phyloP scores from a whole-genome alignment of 2,888 invertebrate genomes.

The Andrena minutula region DNA sequence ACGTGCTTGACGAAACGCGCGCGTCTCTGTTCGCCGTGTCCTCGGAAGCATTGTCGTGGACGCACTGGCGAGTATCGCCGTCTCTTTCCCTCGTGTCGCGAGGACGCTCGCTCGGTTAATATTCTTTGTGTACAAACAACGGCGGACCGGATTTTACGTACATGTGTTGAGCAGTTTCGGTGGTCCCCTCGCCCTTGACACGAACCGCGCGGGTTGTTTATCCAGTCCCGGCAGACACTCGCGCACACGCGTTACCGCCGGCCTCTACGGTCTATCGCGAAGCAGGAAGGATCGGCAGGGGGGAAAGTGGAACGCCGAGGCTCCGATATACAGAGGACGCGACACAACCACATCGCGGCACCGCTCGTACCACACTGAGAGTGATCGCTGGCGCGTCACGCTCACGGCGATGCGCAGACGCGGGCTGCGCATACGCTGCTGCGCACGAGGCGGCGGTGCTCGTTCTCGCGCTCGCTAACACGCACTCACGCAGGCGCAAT shows the following conservation, averaged over 20 bases:
- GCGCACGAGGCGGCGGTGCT: conserved; percentile 69
- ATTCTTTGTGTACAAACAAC: conserved; percentile 63
- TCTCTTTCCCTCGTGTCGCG: background rate
- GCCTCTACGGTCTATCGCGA: conserved; percentile 45
- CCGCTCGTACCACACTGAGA: conserved; percentile 80
- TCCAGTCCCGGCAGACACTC: conserved; percentile 44
- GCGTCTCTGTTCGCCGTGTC: background rate
- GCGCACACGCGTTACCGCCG: conserved; percentile 54
- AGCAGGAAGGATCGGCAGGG: conserved; percentile 10
- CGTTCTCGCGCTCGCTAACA: conserved; percentile 55
- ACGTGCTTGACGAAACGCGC: conserved; percentile 42
- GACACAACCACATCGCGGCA: conserved; percentile 67
- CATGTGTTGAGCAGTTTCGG: conserved; percentile 21
- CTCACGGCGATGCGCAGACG: conserved; percentile 76
- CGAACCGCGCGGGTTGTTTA: conserved; percentile 50
- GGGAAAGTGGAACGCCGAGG: conserved; percentile 20
- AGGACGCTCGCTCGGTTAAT: conserved; percentile 8
- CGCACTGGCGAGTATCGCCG: conserved; percentile 22
- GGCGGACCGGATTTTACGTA: conserved; percentile 6
- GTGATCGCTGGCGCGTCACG: conserved; percentile 78
- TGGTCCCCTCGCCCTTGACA: conserved; percentile 45
- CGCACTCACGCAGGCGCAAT: conserved; percentile 65
- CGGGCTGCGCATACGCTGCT: conserved; percentile 71
- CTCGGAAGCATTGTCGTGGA: background rate
- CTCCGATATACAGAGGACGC: background rate